Conservation (phyloP, 2,888 invertebrate species). For the Danaus chrysippus region DNA sequence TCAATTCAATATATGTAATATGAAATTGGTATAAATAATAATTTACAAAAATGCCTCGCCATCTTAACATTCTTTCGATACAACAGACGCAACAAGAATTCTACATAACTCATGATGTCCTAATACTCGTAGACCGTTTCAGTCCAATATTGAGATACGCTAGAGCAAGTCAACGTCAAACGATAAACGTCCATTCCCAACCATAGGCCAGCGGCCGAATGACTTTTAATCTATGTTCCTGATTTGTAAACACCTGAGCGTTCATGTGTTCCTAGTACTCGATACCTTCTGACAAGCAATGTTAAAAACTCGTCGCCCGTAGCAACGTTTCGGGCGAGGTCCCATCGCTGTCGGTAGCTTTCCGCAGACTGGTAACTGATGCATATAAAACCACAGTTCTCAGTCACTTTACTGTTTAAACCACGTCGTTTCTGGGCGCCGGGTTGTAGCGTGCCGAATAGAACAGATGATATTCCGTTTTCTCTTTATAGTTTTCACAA, state of each 20-base stretch:
- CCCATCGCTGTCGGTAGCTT: conserved; percentile 15
- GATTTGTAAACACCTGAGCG: background rate
- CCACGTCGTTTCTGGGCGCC: conserved; percentile 11
- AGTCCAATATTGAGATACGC: conserved; percentile 24
- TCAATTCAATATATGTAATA: too few relatives aligned
- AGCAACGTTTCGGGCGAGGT: conserved; percentile 6
- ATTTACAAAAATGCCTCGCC: background rate
- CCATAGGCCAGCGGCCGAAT: conserved; percentile 27
- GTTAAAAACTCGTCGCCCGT: conserved; percentile 11
- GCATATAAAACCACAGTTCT: background rate
- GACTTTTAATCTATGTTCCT: conserved; percentile 11
- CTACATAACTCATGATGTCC: conserved; percentile 28
- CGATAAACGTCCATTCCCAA: conserved; percentile 22
- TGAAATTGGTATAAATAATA: conserved; percentile 6
- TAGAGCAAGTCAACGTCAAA: conserved; percentile 17
- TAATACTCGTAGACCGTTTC: conserved; percentile 29
- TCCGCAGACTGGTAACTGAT: conserved; percentile 15
- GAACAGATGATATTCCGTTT: conserved; percentile 11
- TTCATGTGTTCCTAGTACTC: conserved; percentile 49
- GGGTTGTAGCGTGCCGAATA: conserved; percentile 5
- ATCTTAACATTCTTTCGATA: background rate
- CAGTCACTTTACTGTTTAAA: background rate
- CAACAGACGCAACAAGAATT: background rate
- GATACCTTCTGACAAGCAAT: conserved; percentile 36
- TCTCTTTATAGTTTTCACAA: conserved; percentile 5